A percentile compares a stretch with the other conserved stretches of the same genome.
Evolutionary conservation across 2,113 vertebrate species (phyloP).

Genomic region (Brienomyrus longianalis): DNA sequence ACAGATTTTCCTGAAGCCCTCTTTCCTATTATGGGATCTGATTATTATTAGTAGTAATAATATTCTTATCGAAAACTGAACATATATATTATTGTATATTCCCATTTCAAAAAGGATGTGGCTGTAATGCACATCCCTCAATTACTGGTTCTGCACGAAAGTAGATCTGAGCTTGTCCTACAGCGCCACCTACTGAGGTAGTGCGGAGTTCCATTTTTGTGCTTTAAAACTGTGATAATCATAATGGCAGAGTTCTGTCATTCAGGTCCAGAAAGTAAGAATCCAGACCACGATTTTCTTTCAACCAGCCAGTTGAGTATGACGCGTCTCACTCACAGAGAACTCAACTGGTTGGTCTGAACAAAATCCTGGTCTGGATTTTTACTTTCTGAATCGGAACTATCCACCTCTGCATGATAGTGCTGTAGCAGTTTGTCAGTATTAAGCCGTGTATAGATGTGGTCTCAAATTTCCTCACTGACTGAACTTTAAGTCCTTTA

Average conservation of each 20-base stretch:
- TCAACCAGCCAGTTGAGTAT: no score
- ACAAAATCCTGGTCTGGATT: no score
- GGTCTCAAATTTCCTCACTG: background rate
- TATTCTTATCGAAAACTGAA: background rate
- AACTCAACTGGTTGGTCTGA: no score
- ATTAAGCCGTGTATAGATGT: background rate
- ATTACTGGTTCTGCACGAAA: background rate
- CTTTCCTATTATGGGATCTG: background rate
- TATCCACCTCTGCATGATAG: no score
- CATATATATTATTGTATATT: background rate
- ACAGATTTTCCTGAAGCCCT: background rate
- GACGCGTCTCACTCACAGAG: no score
- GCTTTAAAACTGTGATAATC: background rate
- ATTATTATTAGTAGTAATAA: background rate
- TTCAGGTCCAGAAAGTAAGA: no score
- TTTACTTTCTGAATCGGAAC: no score
- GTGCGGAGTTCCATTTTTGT: background rate
- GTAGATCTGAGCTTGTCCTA: background rate
- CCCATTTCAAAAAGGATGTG: background rate
- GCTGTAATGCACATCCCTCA: background rate
- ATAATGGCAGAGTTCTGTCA: background rate
- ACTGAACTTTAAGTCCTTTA: background rate
- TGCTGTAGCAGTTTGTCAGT: background rate
- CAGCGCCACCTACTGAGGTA: background rate
- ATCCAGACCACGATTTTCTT: no score